phyloP scores from a whole-genome alignment of 2,797 vertebrate species.

The Girardinus metallicus region DNA sequence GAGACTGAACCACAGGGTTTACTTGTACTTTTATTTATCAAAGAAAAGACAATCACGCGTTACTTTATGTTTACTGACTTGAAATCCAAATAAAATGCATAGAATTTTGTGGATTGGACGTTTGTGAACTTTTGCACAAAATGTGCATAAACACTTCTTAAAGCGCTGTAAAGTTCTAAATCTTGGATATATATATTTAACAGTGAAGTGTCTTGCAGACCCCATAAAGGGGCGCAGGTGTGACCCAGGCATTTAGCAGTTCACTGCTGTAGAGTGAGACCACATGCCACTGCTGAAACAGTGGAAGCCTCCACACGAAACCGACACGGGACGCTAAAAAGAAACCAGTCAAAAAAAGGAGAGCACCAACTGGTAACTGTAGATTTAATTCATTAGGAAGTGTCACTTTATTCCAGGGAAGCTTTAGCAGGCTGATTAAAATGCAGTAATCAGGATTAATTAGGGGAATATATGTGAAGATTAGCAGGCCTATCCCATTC shows the following conservation, averaged over 20 bases:
- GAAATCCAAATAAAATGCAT: background rate
- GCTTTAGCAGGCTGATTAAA: constrained; percentile 79
- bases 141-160: background rate
- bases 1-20: background rate
- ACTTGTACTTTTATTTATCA: background rate
- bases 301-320: constrained; percentile 59
- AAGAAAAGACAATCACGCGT: background rate
- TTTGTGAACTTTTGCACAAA: background rate
- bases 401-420: constrained; percentile 80
- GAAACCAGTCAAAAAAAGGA: constrained; percentile 29
- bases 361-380: constrained; percentile 70
- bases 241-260: constrained; percentile 74
- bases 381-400: constrained; percentile 83
- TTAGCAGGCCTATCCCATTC: constrained; percentile 72
- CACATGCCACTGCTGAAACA: constrained; percentile 72
- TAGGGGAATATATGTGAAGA: constrained; percentile 82
- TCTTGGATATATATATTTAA: constrained; percentile 36
- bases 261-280: constrained; percentile 73
- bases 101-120: background rate
- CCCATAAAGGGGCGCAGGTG: constrained; percentile 78
- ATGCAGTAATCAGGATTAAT: constrained; percentile 84
- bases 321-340: constrained; percentile 35
- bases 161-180: constrained; percentile 17
- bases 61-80: background rate
- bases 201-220: constrained; percentile 60